Evolutionary conservation across 2,113 vertebrate genomes (phyloP).

Genomic region (Ondatra zibethicus): DNA sequence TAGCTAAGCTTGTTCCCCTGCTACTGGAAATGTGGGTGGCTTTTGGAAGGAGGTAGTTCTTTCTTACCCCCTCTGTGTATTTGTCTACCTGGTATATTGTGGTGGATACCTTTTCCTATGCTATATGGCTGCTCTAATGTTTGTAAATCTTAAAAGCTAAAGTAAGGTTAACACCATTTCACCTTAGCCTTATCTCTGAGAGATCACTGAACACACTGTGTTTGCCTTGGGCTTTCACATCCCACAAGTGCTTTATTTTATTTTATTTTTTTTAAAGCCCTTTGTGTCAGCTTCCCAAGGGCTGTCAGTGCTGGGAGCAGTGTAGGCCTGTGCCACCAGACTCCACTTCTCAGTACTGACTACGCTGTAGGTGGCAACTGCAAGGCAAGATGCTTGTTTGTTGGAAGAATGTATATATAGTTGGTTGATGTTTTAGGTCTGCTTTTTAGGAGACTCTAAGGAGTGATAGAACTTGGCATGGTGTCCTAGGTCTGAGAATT

Average conservation of each 20-base stretch:
- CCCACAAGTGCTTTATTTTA: background rate
- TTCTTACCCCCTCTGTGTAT: background rate
- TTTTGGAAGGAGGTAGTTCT: slow-evolving; percentile 12
- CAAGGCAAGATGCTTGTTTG: slow-evolving; percentile 23
- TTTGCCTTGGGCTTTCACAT: slow-evolving; percentile 35
- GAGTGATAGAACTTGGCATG: background rate
- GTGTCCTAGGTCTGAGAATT: background rate
- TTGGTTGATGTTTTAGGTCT: slow-evolving; percentile 21
- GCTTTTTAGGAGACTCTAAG: background rate
- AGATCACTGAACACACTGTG: background rate
- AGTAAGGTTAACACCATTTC: background rate
- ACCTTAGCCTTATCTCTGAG: slow-evolving; percentile 29
- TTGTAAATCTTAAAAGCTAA: slow-evolving; percentile 50
- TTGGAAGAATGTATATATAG: background rate
- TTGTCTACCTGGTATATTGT: background rate
- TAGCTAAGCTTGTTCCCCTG: background rate
- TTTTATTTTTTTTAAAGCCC: too few relatives aligned
- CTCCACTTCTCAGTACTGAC: background rate
- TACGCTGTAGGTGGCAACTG: background rate
- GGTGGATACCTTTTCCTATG: background rate
- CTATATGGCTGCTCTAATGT: background rate
- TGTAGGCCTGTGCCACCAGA: background rate
- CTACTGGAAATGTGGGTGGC: background rate
- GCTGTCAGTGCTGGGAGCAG: background rate
- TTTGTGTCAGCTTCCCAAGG: background rate